Percentiles rank a stretch among this genome's conserved stretches.
These are phyloP conservation scores for Notodonta ziczac DNA, from an alignment of 2,888 invertebrate species.

Conservation along the genomic window DNA sequence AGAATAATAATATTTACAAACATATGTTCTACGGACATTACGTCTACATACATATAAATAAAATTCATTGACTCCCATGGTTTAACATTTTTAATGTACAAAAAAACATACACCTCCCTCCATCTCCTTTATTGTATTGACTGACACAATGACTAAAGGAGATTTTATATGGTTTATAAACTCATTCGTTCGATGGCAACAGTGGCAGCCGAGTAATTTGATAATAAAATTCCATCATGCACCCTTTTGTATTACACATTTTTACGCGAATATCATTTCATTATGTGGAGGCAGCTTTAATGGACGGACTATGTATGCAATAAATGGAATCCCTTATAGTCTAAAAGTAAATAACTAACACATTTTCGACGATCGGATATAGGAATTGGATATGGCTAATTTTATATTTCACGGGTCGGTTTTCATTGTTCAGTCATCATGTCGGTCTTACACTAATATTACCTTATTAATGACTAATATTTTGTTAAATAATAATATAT, in stretches of 20 bases:
- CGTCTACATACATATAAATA: conserved; percentile 82
- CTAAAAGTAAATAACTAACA: neutral
- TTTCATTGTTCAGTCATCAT: conserved; percentile 48
- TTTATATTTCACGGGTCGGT: conserved; percentile 7
- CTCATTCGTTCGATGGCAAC: neutral
- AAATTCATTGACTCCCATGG: conserved; percentile 82
- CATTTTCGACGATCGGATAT: neutral
- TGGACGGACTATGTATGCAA: neutral
- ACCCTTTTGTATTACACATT: conserved; percentile 12
- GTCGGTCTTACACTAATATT: conserved; percentile 42
- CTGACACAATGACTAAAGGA: conserved; percentile 58
- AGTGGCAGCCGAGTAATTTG: neutral
- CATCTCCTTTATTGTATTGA: conserved; percentile 47
- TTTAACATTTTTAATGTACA: conserved; percentile 72
- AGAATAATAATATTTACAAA: conserved; percentile 83
- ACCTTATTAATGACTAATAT: conserved; percentile 60
- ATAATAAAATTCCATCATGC: neutral
- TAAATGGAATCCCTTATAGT: neutral
- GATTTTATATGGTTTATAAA: conserved; percentile 1
- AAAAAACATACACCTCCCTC: conserved; percentile 62
- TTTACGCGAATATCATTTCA: conserved; percentile 13
- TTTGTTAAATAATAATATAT: conserved; percentile 62
- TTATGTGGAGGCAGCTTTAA: neutral
- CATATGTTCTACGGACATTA: conserved; percentile 75
- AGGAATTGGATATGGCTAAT: neutral